Evolutionary conservation across 2,797 vertebrate genomes (phyloP), one percentile per base, ranked within the genome.

Genomic region (Paedocypris micromegethes): DNA sequence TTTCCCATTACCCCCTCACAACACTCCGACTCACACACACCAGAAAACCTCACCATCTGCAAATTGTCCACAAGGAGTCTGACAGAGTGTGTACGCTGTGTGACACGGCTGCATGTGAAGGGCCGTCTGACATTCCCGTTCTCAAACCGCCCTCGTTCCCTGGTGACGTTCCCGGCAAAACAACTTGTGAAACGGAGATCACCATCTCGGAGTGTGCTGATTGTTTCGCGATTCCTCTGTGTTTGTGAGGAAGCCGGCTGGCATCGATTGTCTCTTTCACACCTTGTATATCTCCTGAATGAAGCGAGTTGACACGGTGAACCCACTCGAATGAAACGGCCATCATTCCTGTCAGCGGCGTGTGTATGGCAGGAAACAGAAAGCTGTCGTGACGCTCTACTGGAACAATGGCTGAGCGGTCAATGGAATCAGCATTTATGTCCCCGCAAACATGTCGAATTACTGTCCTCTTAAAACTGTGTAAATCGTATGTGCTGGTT

Each of bases 1-100:
- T 78, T 80, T 79, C 79, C 82, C 77, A 86, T 88, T 88, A 86
- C 81, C 60, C 60, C 48, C 56, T 59, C 60, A 58, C 48, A 64
- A 72, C 51, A 56, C 49, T 42, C 56, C 53, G 41, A 4, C 62
- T 58, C 56, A 48, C 56, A 58, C 41, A 56, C 50, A 66, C 69
- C 53, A 66, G 59, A 75, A 64, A 72, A 61, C 43, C 65, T 72
- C 65, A 58, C 70, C 58, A 61, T 66, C 52, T 66, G 52, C 67
- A 72, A 58, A 68, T 68, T 73, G 54, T 68, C 59, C 60, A 43
- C 41, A 45, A 7, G 45, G 49, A 52, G 38, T 58, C 58, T 58
- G 23, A 43, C 6, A 47, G 48, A 40, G 48, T 58, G 53, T n/a
- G 46, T 38, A 52, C 52, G 56, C 23, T 47, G 45, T 55, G 70